These are phyloP conservation scores for Spheniscus humboldti DNA, from an alignment of 2,797 vertebrate genomes.

Conservation along the genomic window DNA sequence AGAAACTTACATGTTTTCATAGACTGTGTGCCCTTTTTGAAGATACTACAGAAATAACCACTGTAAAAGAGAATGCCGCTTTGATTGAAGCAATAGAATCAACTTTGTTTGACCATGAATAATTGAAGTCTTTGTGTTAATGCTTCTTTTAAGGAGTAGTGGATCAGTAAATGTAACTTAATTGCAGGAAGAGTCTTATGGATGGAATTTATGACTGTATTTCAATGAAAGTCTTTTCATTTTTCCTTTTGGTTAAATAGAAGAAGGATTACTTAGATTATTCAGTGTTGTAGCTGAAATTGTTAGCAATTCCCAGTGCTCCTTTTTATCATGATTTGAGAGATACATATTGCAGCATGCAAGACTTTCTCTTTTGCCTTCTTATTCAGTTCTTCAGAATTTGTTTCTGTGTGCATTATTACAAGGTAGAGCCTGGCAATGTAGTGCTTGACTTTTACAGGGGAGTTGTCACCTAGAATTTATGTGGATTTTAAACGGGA, in stretches of 20 bases:
- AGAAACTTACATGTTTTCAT: constrained; percentile 63
- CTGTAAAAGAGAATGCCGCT: constrained; percentile 72
- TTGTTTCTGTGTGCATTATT: background rate
- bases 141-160: constrained; percentile 71
- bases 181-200: constrained; percentile 75
- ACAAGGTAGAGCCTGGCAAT: background rate
- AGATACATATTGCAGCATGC: background rate
- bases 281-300: constrained; percentile 59
- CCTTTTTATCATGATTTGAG: background rate
- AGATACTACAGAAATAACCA: constrained; percentile 74
- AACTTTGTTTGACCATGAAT: constrained; percentile 76
- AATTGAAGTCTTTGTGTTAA: constrained; percentile 77
- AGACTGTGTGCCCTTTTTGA: constrained; percentile 66
- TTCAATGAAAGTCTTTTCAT: constrained; percentile 72
- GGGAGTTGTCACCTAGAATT: background rate
- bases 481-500: background rate
- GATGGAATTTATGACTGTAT: constrained; percentile 70
- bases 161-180: constrained; percentile 75
- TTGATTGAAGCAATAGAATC: constrained; percentile 74
- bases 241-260: constrained; percentile 70
- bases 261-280: constrained; percentile 62
- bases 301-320: constrained; percentile 17
- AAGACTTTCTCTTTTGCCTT: background rate
- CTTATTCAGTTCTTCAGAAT: background rate
- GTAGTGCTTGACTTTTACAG: background rate